A percentile compares a stretch with the other conserved stretches of the same genome.
Conservation (phyloP, 2,113 vertebrate species). For the Ahaetulla prasina region DNA sequence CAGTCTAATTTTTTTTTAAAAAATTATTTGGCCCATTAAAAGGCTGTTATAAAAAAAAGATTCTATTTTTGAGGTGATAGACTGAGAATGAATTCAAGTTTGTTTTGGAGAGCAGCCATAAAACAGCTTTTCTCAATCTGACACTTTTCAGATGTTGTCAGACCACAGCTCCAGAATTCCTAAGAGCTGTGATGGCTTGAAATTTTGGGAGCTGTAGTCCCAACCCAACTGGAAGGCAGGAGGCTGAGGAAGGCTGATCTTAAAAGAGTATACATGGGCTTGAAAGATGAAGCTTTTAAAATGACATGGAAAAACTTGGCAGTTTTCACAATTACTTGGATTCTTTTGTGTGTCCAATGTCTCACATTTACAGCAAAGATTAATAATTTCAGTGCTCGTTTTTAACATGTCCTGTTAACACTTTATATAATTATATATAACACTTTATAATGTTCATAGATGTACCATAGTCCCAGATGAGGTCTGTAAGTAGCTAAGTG, state of each 20-base stretch:
- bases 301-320: background rate
- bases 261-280: background rate
- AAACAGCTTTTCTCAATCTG: background rate
- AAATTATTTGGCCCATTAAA: background rate
- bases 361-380: background rate
- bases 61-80: background rate
- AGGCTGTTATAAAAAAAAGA: background rate
- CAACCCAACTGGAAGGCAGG: background rate
- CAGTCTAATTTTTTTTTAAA: background rate
- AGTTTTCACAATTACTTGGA: background rate
- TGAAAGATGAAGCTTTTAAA: background rate
- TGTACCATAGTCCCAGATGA: background rate
- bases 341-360: too few relatives aligned
- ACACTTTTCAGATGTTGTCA: background rate
- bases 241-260: background rate
- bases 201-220: background rate
- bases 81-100: background rate
- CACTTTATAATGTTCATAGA: background rate
- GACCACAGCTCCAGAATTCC: background rate
- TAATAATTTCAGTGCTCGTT: background rate
- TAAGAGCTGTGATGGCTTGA: background rate
- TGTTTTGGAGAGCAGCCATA: background rate
- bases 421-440: background rate
- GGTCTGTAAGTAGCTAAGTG: background rate
- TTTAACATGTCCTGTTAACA: background rate